Evolutionary conservation across 2,797 vertebrate species (phyloP).

Genomic region (Linurgus olivaceus): DNA sequence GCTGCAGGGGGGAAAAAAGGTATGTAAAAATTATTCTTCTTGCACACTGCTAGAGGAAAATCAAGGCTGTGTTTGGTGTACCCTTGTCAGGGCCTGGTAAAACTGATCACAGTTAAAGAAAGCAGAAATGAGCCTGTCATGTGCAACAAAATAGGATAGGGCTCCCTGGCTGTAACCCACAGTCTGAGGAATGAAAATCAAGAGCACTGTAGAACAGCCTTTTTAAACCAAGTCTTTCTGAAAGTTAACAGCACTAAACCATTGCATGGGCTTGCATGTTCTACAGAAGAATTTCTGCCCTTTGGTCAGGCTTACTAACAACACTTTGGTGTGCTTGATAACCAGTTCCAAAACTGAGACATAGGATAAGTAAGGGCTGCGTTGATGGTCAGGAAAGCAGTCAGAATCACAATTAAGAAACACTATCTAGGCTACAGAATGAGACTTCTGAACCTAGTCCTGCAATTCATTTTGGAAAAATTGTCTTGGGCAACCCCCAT

Average conservation of each 20-base stretch:
- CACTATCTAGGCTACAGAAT: neutral
- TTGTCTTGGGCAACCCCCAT: neutral
- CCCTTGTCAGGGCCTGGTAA: neutral
- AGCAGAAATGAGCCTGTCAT: neutral
- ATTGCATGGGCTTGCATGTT: neutral
- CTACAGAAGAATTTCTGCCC: neutral
- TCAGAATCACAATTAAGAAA: neutral
- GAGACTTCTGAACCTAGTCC: neutral
- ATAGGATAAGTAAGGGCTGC: accelerated
- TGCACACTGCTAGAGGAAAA: neutral
- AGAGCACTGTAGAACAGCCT: neutral
- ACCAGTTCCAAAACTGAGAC: neutral
- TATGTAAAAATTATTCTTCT: neutral
- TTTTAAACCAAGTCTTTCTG: neutral
- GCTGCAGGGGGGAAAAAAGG: neutral
- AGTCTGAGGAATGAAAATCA: neutral
- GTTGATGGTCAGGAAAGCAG: neutral
- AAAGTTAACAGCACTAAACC: neutral
- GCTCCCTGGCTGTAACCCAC: neutral
- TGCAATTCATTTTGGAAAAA: neutral
- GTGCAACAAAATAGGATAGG: neutral
- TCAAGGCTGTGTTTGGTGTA: neutral
- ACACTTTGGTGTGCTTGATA: neutral
- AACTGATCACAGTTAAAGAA: neutral
- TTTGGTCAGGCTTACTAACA: neutral